These are phyloP conservation scores for Herpetotheres cachinnans DNA, from an alignment of 2,113 vertebrate species.

Conservation along the genomic window DNA sequence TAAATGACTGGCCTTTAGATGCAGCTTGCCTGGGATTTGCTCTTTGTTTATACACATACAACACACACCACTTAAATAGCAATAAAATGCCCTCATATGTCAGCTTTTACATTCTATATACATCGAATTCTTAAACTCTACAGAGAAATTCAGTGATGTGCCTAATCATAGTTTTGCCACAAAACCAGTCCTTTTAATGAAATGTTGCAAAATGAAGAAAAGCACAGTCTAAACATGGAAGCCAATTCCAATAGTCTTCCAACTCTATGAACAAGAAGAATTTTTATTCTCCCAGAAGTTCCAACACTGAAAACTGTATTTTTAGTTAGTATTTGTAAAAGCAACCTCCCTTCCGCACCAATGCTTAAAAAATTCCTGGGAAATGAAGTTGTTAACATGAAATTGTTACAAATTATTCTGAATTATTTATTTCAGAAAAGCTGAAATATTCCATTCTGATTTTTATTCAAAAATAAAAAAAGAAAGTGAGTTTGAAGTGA, in stretches of 20 bases:
- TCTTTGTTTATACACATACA: background rate
- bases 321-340: background rate
- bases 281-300: background rate
- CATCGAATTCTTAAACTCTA: background rate
- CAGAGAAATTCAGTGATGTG: background rate
- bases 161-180: background rate
- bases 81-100: background rate
- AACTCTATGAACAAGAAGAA: background rate
- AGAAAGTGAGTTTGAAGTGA: background rate
- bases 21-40: background rate
- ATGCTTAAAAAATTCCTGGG: background rate
- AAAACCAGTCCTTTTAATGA: background rate
- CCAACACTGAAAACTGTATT: background rate
- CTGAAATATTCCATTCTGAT: background rate
- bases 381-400: background rate
- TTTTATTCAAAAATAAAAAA: background rate
- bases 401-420: background rate
- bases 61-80: background rate
- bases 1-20: background rate
- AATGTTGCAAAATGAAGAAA: background rate
- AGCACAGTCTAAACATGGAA: background rate
- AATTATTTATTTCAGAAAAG: background rate
- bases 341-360: background rate
- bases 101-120: background rate
- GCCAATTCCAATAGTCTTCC: background rate